phyloP scores from a whole-genome alignment of 2,797 vertebrate species.

The Lycodopsis pacificus region DNA sequence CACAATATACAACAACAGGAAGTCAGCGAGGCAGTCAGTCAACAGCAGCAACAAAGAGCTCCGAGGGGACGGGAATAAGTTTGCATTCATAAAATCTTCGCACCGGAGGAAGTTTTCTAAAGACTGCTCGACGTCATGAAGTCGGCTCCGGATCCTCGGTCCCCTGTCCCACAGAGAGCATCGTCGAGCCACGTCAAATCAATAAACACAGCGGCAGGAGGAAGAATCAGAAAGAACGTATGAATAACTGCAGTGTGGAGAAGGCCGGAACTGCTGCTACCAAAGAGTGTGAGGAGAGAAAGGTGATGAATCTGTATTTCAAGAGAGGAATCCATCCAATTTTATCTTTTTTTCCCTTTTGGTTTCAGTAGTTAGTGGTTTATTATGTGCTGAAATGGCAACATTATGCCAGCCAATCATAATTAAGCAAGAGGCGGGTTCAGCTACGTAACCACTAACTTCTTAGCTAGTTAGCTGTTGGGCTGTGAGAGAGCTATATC shows the following conservation, averaged over 20 bases:
- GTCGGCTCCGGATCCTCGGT: not conserved
- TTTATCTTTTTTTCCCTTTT: too few species aligned
- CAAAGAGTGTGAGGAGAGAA: not conserved
- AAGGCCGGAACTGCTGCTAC: not conserved
- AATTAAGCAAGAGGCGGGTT: too few species aligned
- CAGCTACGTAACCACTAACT: too few species aligned
- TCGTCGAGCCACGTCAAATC: constrained; percentile 21
- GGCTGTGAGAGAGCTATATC: too few species aligned
- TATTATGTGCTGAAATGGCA: too few species aligned
- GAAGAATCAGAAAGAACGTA: too few species aligned
- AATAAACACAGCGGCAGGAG: constrained; percentile 8
- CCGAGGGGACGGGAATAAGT: not conserved
- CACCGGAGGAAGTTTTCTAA: not conserved
- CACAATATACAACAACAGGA: not conserved
- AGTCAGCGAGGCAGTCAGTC: not conserved
- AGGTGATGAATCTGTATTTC: not conserved
- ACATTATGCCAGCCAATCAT: too few species aligned
- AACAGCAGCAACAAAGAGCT: constrained; percentile 3
- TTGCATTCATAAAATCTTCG: not conserved
- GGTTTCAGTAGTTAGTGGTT: too few species aligned
- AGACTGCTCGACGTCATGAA: not conserved
- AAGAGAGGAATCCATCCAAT: too few species aligned
- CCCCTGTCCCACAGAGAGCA: not conserved
- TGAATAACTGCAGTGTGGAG: not conserved
- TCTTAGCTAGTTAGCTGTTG: too few species aligned